phyloP scores from a whole-genome alignment of 2,888 invertebrate genomes.

The Drosophila nr. perissopoda region DNA sequence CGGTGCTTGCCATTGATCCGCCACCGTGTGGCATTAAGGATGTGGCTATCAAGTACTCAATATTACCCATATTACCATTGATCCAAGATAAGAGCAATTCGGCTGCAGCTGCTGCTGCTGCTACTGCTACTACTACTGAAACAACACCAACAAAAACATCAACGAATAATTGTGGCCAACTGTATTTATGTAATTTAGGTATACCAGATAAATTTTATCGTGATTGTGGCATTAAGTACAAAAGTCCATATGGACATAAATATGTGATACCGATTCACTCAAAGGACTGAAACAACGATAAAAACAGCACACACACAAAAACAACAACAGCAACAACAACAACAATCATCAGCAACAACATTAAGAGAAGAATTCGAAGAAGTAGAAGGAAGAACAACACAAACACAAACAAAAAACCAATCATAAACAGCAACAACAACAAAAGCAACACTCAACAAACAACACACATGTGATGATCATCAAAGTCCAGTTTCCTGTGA shows the following conservation, averaged over 20 bases:
- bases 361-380: not conserved
- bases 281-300: constrained; percentile 84
- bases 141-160: constrained; percentile 43
- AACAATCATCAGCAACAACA: constrained; percentile 54
- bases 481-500: constrained; percentile 79
- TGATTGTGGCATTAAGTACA: constrained; percentile 91
- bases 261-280: constrained; percentile 91
- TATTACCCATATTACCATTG: constrained; percentile 90
- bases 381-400: constrained; percentile 30
- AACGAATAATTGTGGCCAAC: constrained; percentile 87
- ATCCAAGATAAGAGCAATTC: constrained; percentile 73
- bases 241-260: constrained; percentile 93
- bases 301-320: constrained; percentile 50
- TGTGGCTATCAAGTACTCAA: constrained; percentile 88
- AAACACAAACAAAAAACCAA: constrained; percentile 22
- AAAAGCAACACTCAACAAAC: constrained; percentile 36
- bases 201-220: constrained; percentile 91
- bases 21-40: constrained; percentile 89
- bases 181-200: constrained; percentile 94
- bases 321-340: constrained; percentile 34
- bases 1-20: constrained; percentile 91
- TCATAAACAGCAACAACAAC: constrained; percentile 24
- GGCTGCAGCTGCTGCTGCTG: constrained; percentile 13
- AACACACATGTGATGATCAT: constrained; percentile 78
- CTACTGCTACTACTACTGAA: constrained; percentile 24